Evolutionary conservation across 2,888 invertebrate genomes (phyloP).

Genomic region (Zele albiditarsus): DNA sequence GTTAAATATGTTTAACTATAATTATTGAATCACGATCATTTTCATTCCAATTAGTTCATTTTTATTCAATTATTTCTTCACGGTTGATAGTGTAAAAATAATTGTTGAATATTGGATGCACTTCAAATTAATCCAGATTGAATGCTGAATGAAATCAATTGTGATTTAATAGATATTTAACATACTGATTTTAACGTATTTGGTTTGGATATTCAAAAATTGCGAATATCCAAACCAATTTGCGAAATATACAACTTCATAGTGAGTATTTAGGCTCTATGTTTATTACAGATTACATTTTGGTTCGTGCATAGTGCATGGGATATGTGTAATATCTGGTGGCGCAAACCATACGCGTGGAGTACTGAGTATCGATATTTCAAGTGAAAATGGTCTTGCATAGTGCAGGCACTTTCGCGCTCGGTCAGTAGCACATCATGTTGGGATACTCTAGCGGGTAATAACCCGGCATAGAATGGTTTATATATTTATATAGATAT

Average conservation of each 20-base stretch:
- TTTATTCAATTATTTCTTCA: too few species aligned
- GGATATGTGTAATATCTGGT: neutral
- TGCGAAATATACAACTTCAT: neutral
- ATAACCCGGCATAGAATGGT: conserved; percentile 28
- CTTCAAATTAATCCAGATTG: too few species aligned
- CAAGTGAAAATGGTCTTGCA: conserved; percentile 14
- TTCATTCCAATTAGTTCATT: too few species aligned
- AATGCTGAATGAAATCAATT: too few species aligned
- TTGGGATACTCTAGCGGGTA: conserved; percentile 40
- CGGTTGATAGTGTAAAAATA: too few species aligned
- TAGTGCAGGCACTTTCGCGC: conserved; percentile 30
- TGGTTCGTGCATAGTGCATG: neutral
- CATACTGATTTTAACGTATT: too few species aligned
- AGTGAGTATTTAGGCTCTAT: neutral
- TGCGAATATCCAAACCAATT: too few species aligned
- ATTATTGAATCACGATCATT: too few species aligned
- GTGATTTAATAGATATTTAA: too few species aligned
- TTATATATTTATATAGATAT: neutral
- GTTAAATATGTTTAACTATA: too few species aligned
- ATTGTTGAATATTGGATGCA: too few species aligned
- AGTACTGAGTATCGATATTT: neutral
- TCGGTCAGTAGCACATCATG: conserved; percentile 35
- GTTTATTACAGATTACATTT: neutral
- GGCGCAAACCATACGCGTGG: neutral
- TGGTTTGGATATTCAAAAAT: too few species aligned